Base-by-base conservation (phyloP, 2,888 invertebrate genomes). In the Caprella mutica region DNA sequence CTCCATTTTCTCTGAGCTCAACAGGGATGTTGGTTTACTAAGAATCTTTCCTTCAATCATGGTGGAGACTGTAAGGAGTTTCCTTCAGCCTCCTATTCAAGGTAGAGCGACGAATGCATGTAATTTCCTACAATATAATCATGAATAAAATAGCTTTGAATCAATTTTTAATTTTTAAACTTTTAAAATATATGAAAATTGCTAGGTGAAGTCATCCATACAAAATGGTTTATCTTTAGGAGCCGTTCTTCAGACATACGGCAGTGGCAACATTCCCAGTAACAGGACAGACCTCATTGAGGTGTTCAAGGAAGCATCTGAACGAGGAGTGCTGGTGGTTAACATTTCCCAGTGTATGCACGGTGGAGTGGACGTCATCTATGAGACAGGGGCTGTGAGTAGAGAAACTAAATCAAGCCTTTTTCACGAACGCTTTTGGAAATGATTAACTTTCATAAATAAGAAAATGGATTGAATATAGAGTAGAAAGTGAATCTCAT, bases 21-120 rank as follows among this genome's bases (percentile, higher is more conserved):
- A 85, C 68, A 79, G 83, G 64, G 85, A 93, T 71, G 93, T 96
- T 2, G 88, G 87, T 0, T 72, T 94, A 23, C 71, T 96, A 42
- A 78, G 90, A 14, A 79, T 96, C 67, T 96, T 93, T 70, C 96
- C 96, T 0, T 89, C 91, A 65, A 91, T 97, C 68, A 86, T 88
- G 9, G 76, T 80, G 1, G 81, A 84, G 39, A 85, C 89, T 57
- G 80, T 78, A 2, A 67, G 71, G 40, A 73, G 76, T 1, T 76
- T 77, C 67, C 69, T 79, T 17, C 72, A 84, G 65, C 82, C 87
- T 2, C 86, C 91, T 14, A 84, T 85, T n/a, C n/a, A 8, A 42
- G 21, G 42, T 17, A 19, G 12, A 35, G 35, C n/a, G 35, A n/a
- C 35, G n/a, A 35, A 35, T 35, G n/a, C 12, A 35, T 12, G 12